phyloP scores from a whole-genome alignment of 2,113 vertebrate genomes.

The Apeltes quadracus region DNA sequence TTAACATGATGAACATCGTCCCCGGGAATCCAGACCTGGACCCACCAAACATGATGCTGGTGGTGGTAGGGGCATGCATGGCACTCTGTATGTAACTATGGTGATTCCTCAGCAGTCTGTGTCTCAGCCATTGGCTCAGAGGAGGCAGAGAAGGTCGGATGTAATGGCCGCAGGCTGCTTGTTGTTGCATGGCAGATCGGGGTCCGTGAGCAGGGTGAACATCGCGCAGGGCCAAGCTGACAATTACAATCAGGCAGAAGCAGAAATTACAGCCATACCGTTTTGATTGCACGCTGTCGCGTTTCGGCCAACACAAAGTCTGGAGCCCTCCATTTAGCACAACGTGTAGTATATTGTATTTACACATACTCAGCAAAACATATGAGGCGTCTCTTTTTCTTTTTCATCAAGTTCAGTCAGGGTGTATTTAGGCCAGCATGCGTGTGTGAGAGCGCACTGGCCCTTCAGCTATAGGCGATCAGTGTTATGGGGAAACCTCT shows the following conservation, averaged over 20 bases:
- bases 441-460: slow-evolving; percentile 53
- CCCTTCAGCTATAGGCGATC: slow-evolving; percentile 54
- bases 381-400: slow-evolving; percentile 23
- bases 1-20: not conserved
- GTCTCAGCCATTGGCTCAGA: not conserved
- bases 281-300: slow-evolving; percentile 73
- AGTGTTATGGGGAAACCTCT: slow-evolving; percentile 18
- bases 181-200: slow-evolving; percentile 30
- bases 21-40: not conserved
- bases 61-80: not conserved
- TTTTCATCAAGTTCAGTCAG: slow-evolving; percentile 47
- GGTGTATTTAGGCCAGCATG: slow-evolving; percentile 66
- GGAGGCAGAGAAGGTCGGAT: slow-evolving; percentile 20
- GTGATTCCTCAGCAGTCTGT: slow-evolving; percentile 35
- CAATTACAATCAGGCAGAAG: slow-evolving; percentile 75
- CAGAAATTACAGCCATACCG: slow-evolving; percentile 74
- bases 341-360: not conserved
- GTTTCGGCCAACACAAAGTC: slow-evolving; percentile 58
- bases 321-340: not conserved
- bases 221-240: slow-evolving; percentile 48
- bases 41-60: not conserved
- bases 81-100: not conserved
- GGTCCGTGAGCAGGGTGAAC: slow-evolving; percentile 40
- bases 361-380: slow-evolving; percentile 27
- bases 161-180: not conserved